These are phyloP conservation scores for Bursaphelenchus okinawaensis DNA, from an alignment of 2,888 invertebrate species.

Conservation along the genomic window DNA sequence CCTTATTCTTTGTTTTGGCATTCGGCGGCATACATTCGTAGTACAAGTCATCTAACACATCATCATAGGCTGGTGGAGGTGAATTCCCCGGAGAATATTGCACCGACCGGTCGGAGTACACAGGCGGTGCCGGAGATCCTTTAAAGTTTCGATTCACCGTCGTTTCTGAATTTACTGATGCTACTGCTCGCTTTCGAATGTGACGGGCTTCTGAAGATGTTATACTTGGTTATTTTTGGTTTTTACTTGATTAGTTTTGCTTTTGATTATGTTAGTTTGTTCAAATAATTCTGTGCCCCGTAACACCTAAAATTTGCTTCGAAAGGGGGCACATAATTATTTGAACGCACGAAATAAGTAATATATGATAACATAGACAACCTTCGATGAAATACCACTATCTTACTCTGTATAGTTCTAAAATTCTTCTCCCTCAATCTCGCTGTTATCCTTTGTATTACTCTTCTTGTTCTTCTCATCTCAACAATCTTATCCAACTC, in stretches of 20 bases:
- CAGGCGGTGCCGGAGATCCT: slow-evolving; percentile 32
- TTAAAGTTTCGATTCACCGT: not conserved
- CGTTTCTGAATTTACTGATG: not conserved
- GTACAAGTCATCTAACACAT: slow-evolving; percentile 54
- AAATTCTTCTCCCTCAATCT: slow-evolving; percentile 55
- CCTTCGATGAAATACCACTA: not conserved
- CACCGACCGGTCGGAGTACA: slow-evolving; percentile 30
- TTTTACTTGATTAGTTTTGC: slow-evolving; percentile 11
- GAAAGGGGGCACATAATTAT: too few relatives aligned
- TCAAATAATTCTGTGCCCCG: too few relatives aligned
- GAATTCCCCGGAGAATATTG: slow-evolving; percentile 41
- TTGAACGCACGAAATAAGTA: too few relatives aligned
- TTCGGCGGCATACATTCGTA: slow-evolving; percentile 43
- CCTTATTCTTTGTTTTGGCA: not conserved
- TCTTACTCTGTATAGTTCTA: slow-evolving; percentile 51
- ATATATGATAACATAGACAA: too few relatives aligned
- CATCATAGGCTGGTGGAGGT: slow-evolving; percentile 57
- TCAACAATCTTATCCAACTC: slow-evolving; percentile 56
- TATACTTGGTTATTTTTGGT: not conserved
- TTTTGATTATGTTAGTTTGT: too few relatives aligned
- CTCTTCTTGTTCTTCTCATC: slow-evolving; percentile 54
- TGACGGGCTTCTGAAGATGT: slow-evolving; percentile 45
- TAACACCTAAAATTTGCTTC: too few relatives aligned
- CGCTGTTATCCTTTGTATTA: slow-evolving; percentile 54
- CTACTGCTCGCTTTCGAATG: slow-evolving; percentile 29